These are phyloP conservation scores for Anarsia innoxiella DNA, from an alignment of 2,888 invertebrate species.

Conservation along the genomic window DNA sequence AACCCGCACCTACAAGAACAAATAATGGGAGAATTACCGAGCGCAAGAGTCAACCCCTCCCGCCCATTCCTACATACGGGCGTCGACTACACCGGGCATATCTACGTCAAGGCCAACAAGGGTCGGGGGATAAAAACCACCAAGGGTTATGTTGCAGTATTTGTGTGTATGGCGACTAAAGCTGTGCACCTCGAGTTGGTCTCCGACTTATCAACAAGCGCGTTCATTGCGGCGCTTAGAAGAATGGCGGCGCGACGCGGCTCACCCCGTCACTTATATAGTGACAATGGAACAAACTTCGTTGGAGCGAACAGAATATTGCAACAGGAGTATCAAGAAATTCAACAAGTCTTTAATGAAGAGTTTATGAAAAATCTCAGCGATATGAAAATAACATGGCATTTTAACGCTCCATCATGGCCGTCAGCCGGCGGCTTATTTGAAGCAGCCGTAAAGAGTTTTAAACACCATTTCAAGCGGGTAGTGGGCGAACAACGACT, in stretches of 20 bases:
- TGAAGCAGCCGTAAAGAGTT: not conserved
- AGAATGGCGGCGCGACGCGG: constrained; percentile 24
- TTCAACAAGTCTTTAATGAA: constrained; percentile 4
- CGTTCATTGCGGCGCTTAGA: constrained; percentile 24
- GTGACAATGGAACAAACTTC: constrained; percentile 25
- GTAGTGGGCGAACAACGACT: not conserved
- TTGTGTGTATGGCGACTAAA: constrained; percentile 23
- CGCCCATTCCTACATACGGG: constrained; percentile 17
- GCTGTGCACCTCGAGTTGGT: constrained; percentile 27
- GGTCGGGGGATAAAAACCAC: constrained; percentile 16
- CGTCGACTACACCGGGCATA: constrained; percentile 15
- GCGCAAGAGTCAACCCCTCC: constrained; percentile 12
- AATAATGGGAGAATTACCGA: constrained; percentile 21
- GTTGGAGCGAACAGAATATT: constrained; percentile 19
- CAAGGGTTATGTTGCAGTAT: constrained; percentile 23
- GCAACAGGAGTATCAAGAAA: constrained; percentile 13
- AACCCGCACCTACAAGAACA: constrained; percentile 12
- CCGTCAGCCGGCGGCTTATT: constrained; percentile 12
- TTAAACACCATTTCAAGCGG: not conserved
- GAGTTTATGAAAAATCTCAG: constrained; percentile 4
- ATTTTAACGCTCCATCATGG: constrained; percentile 16
- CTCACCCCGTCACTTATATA: constrained; percentile 20
- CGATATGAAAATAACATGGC: constrained; percentile 11
- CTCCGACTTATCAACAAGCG: constrained; percentile 21
- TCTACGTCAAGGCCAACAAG: constrained; percentile 15